Evolutionary conservation across 2,113 vertebrate species (phyloP).

Genomic region (Ascaphus truei): DNA sequence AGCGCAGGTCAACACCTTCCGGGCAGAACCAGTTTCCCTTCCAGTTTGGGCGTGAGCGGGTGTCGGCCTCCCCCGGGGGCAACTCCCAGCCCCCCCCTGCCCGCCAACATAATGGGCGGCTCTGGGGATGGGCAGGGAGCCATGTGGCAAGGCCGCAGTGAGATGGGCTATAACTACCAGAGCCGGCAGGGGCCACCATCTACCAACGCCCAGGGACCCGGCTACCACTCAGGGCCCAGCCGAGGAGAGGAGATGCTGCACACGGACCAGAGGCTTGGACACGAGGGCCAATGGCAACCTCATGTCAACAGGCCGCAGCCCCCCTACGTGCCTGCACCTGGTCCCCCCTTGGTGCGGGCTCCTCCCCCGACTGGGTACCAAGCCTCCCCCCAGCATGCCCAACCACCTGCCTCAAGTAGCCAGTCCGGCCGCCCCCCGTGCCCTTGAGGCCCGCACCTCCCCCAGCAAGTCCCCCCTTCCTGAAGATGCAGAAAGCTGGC

Average conservation of each 20-base stretch:
- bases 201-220: slow-evolving; percentile 73
- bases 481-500: slow-evolving; percentile 97
- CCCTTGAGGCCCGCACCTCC: slow-evolving; percentile 92
- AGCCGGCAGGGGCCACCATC: slow-evolving; percentile 76
- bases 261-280: slow-evolving; percentile 91
- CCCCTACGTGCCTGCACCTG: slow-evolving; percentile 78
- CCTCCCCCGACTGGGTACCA: slow-evolving; percentile 87
- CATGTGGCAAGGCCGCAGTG: slow-evolving; percentile 90
- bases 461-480: slow-evolving; percentile 90
- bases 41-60: slow-evolving; percentile 88
- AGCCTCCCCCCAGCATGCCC: slow-evolving; percentile 88
- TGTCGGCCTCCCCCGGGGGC: slow-evolving; percentile 76
- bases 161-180: slow-evolving; percentile 86
- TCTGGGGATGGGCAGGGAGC: slow-evolving; percentile 81
- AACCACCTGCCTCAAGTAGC: slow-evolving; percentile 99
- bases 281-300: slow-evolving; percentile 87
- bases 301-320: slow-evolving; percentile 86
- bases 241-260: slow-evolving; percentile 92
- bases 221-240: slow-evolving; percentile 79
- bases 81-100: slow-evolving; percentile 81
- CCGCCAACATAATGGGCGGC: slow-evolving; percentile 77
- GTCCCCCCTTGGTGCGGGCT: slow-evolving; percentile 82
- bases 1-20: slow-evolving; percentile 74
- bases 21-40: slow-evolving; percentile 96
- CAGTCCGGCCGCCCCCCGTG: slow-evolving; percentile 87